Evolutionary conservation across 2,797 vertebrate genomes (phyloP), one percentile per base, ranked within the genome.

Genomic region (Champsocephalus gunnari): DNA sequence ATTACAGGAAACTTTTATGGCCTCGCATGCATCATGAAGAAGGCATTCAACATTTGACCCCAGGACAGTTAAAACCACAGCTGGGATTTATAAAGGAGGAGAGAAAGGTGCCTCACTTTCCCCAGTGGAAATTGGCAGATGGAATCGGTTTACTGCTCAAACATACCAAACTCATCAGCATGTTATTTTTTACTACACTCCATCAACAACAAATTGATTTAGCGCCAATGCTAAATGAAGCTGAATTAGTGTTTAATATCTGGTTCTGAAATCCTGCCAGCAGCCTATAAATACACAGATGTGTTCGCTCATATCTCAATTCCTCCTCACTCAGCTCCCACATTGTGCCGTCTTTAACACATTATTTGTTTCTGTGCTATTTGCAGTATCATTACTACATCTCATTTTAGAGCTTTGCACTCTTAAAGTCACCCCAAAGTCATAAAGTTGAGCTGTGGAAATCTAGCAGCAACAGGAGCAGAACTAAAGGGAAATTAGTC

Each of bases 11-110:
- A 90, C 80, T 58, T 94, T 95, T 89, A 94, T 32, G 62, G 86
- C 38, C 85, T 84, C 0, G 7, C 73, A 86, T 77, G 89, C 87
- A 91, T 93, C 87, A 93, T 75, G 82, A 89, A 89, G 88, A 92
- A 93, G 87, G 90, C 80, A 92, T 93, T 91, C 85, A 87, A 65
- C 89, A 88, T 88, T 72, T 87, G 91, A 91, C 88, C 90, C 80
- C 73, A 41, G 83, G 84, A 92, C 88, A 85, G 92, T 86, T 91
- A 85, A 90, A 91, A 67, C 80, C 88, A 90, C 93, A 95, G 92
- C 92, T 94, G 93, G 93, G 88, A 87, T 90, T 91, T 88, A 93
- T 94, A 93, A 93, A 89, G 71, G 64, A 85, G 75, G 66, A 81
- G 82, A 86, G 71, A 79, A 87, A 92, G 89, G 90, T 93, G 84